These are phyloP conservation scores for Babyrousa celebensis DNA, from an alignment of 2,797 vertebrate genomes.

Conservation along the genomic window DNA sequence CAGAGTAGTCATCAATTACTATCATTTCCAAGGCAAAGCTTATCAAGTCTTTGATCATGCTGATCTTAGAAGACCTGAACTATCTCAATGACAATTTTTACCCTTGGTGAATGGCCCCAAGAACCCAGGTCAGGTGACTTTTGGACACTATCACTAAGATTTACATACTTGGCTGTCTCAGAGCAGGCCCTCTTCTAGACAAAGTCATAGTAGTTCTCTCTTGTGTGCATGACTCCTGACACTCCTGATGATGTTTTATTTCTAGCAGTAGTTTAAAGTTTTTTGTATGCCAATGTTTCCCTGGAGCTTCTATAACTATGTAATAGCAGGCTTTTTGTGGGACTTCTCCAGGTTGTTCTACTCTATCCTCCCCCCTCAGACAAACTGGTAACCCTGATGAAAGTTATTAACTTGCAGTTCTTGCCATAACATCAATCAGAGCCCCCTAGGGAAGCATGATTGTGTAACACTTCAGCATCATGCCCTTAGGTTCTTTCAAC, in stretches of 20 bases:
- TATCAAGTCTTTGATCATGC: not conserved
- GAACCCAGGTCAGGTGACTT: not conserved
- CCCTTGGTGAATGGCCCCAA: not conserved
- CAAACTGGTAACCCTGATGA: not conserved
- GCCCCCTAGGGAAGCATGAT: not conserved
- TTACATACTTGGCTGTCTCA: not conserved
- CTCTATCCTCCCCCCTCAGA: not conserved
- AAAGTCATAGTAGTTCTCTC: not conserved
- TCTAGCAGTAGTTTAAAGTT: not conserved
- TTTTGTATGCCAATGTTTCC: not conserved
- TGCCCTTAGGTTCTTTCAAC: conserved; percentile 14
- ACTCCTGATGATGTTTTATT: not conserved
- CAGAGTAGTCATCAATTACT: not conserved
- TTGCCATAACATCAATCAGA: not conserved
- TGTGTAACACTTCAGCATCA: not conserved
- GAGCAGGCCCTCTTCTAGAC: not conserved
- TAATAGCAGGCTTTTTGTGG: not conserved
- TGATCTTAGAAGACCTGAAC: not conserved
- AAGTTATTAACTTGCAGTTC: not conserved
- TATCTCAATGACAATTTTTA: not conserved
- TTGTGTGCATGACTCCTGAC: not conserved
- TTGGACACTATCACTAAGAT: not conserved
- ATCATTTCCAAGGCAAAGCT: not conserved
- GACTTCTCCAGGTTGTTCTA: not conserved
- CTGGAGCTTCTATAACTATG: not conserved